Evolutionary conservation across 2,113 vertebrate genomes (phyloP), one percentile per base, ranked within the genome.

Genomic region (Prionailurus viverrinus): DNA sequence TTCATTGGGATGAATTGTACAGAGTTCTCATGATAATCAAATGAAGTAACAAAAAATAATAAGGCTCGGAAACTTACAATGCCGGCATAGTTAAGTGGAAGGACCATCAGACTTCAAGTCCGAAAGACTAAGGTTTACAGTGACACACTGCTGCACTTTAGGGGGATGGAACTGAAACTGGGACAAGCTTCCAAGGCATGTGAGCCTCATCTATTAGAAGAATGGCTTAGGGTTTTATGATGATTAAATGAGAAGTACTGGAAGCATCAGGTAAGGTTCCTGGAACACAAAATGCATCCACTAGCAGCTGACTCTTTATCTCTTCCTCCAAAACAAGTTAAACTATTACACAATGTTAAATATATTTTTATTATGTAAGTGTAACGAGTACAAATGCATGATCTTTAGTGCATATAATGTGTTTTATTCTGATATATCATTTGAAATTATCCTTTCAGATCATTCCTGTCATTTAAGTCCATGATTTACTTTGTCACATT

Each of bases 1-100:
- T 85, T 78, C 25, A 86, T 33, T 86, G 95, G 27, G 5, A 31
- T 58, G 31, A 61, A 53, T 36, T 86, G 36, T 83, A 90, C 4
- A 79, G 1, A 78, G 7, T 66, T 94, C 21, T 92, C n/a, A 74
- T 48, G 11, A 81, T 58, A 93, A 96, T 78, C 41, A 95, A 82
- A 65, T 61, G 8, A 71, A n/a, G 31, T 69, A 33, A 73, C 65
- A 36, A 71, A 95, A 41, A 48, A 66, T 19, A 87, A 48, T 14
- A 74, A 79, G 16, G 1, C 27, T 83, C 61, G 31, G 55, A 89
- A 92, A 82, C 11, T 68, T 58, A 55, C 18, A 23, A 45, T 73
- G 45, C 53, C 15, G 45, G 10, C 58, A 65, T 16, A 33, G 29
- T 33, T 39, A 33, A 53, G 33, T 58, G 51, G 39, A 51, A 83